phyloP scores from a whole-genome alignment of 2,797 vertebrate genomes.

The Scyliorhinus canicula region DNA sequence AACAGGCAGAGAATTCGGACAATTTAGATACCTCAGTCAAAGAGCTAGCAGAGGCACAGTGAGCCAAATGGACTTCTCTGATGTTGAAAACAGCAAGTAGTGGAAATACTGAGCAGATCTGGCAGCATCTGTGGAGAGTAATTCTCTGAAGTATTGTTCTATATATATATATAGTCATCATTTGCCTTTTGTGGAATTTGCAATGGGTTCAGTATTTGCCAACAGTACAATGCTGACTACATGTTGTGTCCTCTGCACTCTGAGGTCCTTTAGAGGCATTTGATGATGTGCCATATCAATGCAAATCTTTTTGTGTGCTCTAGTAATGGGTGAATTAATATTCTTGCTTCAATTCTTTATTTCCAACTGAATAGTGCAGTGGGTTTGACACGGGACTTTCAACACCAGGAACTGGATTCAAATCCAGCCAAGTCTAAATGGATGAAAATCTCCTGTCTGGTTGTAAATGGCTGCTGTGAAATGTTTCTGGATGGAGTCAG shows the following conservation, averaged over 20 bases:
- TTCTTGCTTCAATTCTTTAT: background rate
- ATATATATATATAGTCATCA: background rate
- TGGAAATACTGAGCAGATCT: too few relatives aligned
- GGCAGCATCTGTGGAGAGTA: background rate
- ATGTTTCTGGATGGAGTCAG: background rate
- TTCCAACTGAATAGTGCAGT: background rate
- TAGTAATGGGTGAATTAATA: background rate
- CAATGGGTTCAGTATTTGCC: background rate
- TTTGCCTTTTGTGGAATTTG: background rate
- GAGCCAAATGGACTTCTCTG: too few relatives aligned
- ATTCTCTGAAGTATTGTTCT: background rate
- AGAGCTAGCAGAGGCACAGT: too few relatives aligned
- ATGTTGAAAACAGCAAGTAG: too few relatives aligned
- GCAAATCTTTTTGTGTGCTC: slow-evolving; percentile 8
- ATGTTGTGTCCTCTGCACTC: too few relatives aligned
- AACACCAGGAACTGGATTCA: background rate
- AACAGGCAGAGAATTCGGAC: too few relatives aligned
- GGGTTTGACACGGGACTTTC: background rate
- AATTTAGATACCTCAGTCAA: background rate
- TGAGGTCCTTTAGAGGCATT: background rate
- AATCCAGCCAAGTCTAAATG: background rate
- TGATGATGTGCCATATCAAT: background rate
- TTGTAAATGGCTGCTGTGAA: background rate
- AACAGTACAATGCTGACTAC: background rate
- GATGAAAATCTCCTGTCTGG: background rate